phyloP scores from a whole-genome alignment of 2,113 vertebrate genomes.

The human (Homo sapiens) region GRCh38 chr19:46339501-46340000 shows the following conservation, averaged over 20 bases:
- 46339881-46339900: slow-evolving; percentile 40
- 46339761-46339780: slow-evolving; percentile 57
- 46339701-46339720: slow-evolving; percentile 29
- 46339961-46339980: background rate
- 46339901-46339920: slow-evolving; percentile 49
- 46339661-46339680: slow-evolving; percentile 70
- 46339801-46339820: slow-evolving; percentile 30
- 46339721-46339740: background rate
- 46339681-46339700: slow-evolving; percentile 41
- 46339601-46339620: slow-evolving; percentile 49
- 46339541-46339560: slow-evolving; percentile 61
- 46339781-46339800: background rate
- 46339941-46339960: background rate
- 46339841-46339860: slow-evolving; percentile 31
- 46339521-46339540: slow-evolving; percentile 59
- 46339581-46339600: slow-evolving; percentile 38
- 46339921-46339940: slow-evolving; percentile 46
- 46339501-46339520: background rate
- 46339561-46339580: slow-evolving; percentile 3
- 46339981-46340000: slow-evolving; percentile 19
- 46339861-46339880: slow-evolving; percentile 73
- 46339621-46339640: background rate
- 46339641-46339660: background rate
- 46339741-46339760: slow-evolving; percentile 26
- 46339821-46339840: slow-evolving; percentile 72